Percentiles rank a stretch among this genome's conserved stretches.
Conservation (phyloP, 2,113 vertebrate species). For the Otocyon megalotis region DNA sequence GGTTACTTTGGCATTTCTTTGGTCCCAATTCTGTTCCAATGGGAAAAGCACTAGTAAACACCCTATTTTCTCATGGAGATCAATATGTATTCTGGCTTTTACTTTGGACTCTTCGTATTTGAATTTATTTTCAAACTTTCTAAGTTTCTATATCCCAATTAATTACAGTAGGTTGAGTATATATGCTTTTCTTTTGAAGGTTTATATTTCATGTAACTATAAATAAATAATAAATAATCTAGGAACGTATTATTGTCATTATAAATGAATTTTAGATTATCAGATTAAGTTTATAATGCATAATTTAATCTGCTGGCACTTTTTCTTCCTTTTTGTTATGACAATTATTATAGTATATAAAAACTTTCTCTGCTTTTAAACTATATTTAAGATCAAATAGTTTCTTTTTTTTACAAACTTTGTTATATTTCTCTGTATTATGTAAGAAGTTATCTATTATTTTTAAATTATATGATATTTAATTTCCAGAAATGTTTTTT, state of each 20-base stretch:
- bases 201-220: background rate
- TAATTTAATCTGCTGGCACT: background rate
- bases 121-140: background rate
- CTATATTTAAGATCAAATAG: background rate
- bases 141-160: background rate
- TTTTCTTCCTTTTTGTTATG: background rate
- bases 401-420: background rate
- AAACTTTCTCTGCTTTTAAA: background rate
- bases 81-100: background rate
- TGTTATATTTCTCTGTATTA: background rate
- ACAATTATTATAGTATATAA: background rate
- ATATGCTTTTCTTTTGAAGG: conserved; percentile 10
- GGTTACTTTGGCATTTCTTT: background rate
- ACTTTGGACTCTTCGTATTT: background rate
- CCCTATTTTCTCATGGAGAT: background rate
- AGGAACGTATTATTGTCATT: conserved; percentile 9
- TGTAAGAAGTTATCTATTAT: background rate
- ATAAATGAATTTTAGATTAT: conserved; percentile 11
- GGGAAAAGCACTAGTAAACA: background rate
- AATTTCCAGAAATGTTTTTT: background rate
- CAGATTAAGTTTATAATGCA: conserved; percentile 1
- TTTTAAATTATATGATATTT: background rate
- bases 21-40: background rate
- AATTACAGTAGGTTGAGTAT: background rate
- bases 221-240: conserved; percentile 37